Conservation (phyloP, 2,888 invertebrate species). For the Helleia helle region DNA sequence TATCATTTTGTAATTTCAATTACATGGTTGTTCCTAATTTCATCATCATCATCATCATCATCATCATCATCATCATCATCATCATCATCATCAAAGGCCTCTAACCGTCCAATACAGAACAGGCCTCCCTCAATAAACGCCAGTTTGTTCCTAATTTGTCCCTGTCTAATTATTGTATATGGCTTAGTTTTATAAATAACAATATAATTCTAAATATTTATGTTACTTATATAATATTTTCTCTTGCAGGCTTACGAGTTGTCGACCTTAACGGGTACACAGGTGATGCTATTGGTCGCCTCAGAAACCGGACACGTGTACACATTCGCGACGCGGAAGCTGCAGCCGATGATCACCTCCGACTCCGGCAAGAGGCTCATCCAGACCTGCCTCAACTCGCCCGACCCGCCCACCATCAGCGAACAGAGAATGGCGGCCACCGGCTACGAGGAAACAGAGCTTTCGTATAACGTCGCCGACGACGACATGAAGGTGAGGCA, state of each 20-base stretch:
- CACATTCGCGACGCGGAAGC: slow-evolving; percentile 98
- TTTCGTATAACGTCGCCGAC: slow-evolving; percentile 96
- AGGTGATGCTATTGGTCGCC: slow-evolving; percentile 99
- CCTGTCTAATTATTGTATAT: background rate
- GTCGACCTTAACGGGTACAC: slow-evolving; percentile 98
- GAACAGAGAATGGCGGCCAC: slow-evolving; percentile 99
- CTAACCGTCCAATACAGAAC: too few relatives aligned
- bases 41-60: too few relatives aligned
- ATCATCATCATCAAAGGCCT: too few relatives aligned
- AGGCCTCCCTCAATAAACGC: too few relatives aligned
- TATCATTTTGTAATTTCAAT: too few relatives aligned
- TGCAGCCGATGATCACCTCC: slow-evolving; percentile 99
- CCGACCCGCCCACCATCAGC: slow-evolving; percentile 88
- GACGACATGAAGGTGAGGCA: slow-evolving; percentile 98
- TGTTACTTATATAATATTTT: too few relatives aligned
- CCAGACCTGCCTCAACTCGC: slow-evolving; percentile 98
- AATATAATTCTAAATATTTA: too few relatives aligned
- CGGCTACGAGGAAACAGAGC: slow-evolving; percentile 98
- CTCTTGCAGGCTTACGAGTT: slow-evolving; percentile 95
- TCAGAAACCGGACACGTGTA: slow-evolving; percentile 99
- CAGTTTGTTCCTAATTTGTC: too few relatives aligned
- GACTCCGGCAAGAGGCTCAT: slow-evolving; percentile 97
- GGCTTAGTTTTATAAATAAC: too few relatives aligned
- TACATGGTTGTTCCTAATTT: too few relatives aligned
- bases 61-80: too few relatives aligned